Conservation (phyloP, 2,113 vertebrate species). For the Physeter macrocephalus region DNA sequence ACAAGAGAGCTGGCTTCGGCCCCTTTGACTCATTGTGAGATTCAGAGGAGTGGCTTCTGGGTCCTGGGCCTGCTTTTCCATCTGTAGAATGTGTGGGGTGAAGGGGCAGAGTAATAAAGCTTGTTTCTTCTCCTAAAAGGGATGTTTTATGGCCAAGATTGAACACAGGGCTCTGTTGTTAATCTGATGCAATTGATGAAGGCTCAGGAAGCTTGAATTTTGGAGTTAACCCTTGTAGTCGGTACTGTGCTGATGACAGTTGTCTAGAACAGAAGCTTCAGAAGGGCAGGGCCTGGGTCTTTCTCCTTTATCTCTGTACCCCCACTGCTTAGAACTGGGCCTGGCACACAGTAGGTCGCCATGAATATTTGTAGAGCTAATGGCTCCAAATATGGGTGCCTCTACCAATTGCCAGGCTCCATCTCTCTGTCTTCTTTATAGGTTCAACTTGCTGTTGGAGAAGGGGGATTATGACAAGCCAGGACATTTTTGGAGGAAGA, state of each 20-base stretch:
- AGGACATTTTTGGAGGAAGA: neutral
- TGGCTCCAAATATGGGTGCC: neutral
- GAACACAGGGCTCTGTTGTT: constrained; percentile 26
- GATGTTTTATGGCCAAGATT: neutral
- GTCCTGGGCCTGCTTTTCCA: constrained; percentile 2
- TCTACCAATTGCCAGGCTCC: neutral
- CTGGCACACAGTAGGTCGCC: neutral
- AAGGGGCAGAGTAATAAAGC: neutral
- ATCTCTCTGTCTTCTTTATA: neutral
- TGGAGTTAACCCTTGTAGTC: neutral
- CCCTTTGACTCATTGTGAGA: neutral
- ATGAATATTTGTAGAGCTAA: neutral
- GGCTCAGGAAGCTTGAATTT: neutral
- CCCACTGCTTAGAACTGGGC: neutral
- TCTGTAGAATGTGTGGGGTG: constrained; percentile 35
- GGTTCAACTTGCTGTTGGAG: neutral
- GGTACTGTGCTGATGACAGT: neutral
- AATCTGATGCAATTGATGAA: neutral
- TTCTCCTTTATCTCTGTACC: neutral
- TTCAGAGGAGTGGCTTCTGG: neutral
- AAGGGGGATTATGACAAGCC: neutral
- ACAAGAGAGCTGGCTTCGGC: neutral
- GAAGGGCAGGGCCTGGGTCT: neutral
- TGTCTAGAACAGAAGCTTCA: neutral
- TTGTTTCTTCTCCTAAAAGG: constrained; percentile 11